A percentile compares a stretch with the other conserved stretches of the same genome.
phyloP scores from a whole-genome alignment of 2,797 vertebrate species.

The Atherinosoma microstoma region DNA sequence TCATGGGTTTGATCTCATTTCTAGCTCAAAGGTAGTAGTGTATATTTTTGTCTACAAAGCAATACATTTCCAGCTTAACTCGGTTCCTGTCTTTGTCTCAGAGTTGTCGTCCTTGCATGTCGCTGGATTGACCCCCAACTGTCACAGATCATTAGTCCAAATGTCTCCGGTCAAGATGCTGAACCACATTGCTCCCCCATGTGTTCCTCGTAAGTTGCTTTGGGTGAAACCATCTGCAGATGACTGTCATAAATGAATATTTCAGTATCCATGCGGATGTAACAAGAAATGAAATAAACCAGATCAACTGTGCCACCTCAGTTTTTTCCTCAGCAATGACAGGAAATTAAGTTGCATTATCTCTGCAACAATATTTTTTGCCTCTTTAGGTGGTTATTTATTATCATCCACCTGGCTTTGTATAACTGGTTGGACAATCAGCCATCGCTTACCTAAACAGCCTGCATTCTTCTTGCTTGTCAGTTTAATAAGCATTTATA shows the following conservation, averaged over 20 bases:
- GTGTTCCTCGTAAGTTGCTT: background rate
- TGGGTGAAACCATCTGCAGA: background rate
- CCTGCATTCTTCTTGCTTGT: constrained; percentile 58
- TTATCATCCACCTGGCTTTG: background rate
- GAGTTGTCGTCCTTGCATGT: background rate
- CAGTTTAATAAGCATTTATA: constrained; percentile 60
- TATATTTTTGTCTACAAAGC: background rate
- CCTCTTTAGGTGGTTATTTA: background rate
- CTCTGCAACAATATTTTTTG: background rate
- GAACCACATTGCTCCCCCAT: background rate
- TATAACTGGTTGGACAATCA: constrained; percentile 21
- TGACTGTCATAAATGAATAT: too few species aligned
- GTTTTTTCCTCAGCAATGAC: background rate
- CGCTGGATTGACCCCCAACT: background rate
- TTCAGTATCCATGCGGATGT: too few species aligned
- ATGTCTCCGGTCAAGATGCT: background rate
- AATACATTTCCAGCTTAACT: background rate
- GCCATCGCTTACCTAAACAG: constrained; percentile 7
- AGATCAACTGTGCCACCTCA: background rate
- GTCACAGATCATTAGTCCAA: background rate
- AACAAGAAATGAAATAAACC: background rate
- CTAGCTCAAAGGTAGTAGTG: background rate
- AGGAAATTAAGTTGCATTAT: background rate
- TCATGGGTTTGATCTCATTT: background rate
- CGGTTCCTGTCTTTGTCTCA: background rate